Evolutionary conservation across 2,797 vertebrate species (phyloP).

Genomic region (Margarornis squamiger): DNA sequence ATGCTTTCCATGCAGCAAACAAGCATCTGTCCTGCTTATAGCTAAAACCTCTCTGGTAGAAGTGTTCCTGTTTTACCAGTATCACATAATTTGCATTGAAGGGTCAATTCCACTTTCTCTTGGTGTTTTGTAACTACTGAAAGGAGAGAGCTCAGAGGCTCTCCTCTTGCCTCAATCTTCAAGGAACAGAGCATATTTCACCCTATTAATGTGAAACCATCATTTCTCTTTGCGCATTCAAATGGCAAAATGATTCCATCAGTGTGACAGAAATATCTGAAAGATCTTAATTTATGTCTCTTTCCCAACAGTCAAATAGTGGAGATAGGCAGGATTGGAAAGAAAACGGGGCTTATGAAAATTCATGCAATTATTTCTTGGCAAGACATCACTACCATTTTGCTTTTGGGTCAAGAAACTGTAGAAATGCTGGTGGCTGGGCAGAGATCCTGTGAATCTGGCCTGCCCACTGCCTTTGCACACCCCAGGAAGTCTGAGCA

Average conservation of each 20-base stretch:
- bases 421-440: not conserved
- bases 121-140: not conserved
- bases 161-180: not conserved
- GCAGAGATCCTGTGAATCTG: not conserved
- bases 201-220: not conserved
- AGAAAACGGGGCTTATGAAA: not conserved
- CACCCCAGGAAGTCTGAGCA: not conserved
- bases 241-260: conserved; percentile 8
- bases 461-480: not conserved
- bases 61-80: not conserved
- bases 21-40: not conserved
- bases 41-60: not conserved
- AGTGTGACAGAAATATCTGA: not conserved
- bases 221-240: not conserved
- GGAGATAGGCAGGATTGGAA: not conserved
- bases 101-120: not conserved
- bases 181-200: conserved; percentile 20
- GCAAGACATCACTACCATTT: not conserved
- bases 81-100: conserved; percentile 8
- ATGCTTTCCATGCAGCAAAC: not conserved
- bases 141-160: not conserved
- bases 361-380: conserved; percentile 43
- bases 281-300: not conserved
- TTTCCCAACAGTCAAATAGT: conserved; percentile 13
- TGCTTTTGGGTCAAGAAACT: not conserved